Evolutionary conservation across 2,888 invertebrate species (phyloP).

Genomic region (Heliconius sara): DNA sequence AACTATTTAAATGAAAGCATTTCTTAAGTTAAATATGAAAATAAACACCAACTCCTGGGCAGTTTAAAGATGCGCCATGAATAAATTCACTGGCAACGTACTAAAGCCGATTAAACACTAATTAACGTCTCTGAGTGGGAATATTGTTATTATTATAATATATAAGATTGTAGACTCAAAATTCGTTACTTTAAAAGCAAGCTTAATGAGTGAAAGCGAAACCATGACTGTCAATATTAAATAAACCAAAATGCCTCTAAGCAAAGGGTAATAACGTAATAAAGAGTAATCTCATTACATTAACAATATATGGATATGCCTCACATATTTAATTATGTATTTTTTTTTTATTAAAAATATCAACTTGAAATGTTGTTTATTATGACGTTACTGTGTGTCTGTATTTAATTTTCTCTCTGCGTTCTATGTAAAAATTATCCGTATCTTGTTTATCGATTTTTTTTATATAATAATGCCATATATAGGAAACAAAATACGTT

Average conservation of each 20-base stretch:
- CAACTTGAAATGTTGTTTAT: too few species aligned
- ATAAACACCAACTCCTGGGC: too few species aligned
- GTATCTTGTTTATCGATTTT: too few species aligned
- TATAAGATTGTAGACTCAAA: background rate
- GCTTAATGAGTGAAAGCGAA: slow-evolving; percentile 26
- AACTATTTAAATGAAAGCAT: too few species aligned
- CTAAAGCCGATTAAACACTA: background rate
- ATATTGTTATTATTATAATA: background rate
- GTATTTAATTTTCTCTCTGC: too few species aligned
- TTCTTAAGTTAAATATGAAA: too few species aligned
- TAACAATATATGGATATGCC: slow-evolving; percentile 14
- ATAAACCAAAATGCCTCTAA: slow-evolving; percentile 20
- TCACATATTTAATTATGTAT: background rate
- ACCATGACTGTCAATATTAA: slow-evolving; percentile 25
- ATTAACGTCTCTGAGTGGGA: background rate
- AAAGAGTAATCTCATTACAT: slow-evolving; percentile 22
- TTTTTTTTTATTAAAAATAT: too few species aligned
- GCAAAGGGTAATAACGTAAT: slow-evolving; percentile 24
- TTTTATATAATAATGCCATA: too few species aligned
- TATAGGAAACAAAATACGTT: too few species aligned
- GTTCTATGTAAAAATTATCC: too few species aligned
- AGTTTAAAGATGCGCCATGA: too few species aligned
- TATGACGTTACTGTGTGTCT: too few species aligned
- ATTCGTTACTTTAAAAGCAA: slow-evolving; percentile 22
- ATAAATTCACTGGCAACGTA: background rate